A percentile compares a stretch with the other conserved stretches of the same genome.
phyloP scores from a whole-genome alignment of 2,888 invertebrate species.

The Acleris cristana region DNA sequence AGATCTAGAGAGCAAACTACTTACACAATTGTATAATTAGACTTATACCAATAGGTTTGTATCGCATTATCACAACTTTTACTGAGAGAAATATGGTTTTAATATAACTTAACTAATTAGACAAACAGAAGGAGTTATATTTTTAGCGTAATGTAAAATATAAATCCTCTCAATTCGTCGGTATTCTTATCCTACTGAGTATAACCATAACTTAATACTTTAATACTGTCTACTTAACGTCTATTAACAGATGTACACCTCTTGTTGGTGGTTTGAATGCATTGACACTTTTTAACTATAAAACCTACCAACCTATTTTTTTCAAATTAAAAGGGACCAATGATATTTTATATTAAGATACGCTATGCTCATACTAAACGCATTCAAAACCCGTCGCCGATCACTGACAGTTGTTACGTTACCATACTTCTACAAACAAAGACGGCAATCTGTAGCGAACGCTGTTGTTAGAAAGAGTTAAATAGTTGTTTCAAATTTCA shows the following conservation, averaged over 20 bases:
- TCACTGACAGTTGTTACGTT: no score
- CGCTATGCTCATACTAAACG: no score
- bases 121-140: conserved; percentile 79
- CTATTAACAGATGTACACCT: not conserved
- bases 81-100: conserved; percentile 43
- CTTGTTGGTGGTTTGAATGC: not conserved
- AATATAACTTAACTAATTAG: conserved; percentile 43
- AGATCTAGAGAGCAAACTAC: conserved; percentile 13
- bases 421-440: no score
- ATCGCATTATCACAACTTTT: conserved; percentile 65
- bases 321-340: no score
- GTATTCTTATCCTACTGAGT: conserved; percentile 16
- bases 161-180: conserved; percentile 78
- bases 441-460: no score
- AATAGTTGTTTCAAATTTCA: no score
- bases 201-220: conserved; percentile 1
- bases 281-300: no score
- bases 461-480: no score
- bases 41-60: conserved; percentile 42
- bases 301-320: no score
- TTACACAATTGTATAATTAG: conserved; percentile 4
- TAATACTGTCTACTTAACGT: not conserved
- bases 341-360: no score
- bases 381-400: no score
- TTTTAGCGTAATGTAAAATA: conserved; percentile 71